Evolutionary conservation across 92 coral and sea anemone species (phyloP).

Genomic region (Isaurus tuberculatus): DNA sequence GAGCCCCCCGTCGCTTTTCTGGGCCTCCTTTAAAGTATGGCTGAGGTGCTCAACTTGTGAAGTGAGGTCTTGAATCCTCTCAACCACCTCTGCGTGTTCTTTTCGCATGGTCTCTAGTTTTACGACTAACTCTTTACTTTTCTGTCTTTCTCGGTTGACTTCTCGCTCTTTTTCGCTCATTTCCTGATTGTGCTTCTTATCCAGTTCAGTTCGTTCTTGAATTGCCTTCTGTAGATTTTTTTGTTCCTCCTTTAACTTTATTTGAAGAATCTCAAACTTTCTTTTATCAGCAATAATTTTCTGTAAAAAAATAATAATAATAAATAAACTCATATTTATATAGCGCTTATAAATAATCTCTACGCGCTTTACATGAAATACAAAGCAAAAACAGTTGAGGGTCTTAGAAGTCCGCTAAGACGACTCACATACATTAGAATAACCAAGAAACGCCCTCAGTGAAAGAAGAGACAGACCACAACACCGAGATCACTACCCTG

Average conservation of each 20-base stretch:
- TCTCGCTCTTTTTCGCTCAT: slow-evolving; percentile 28
- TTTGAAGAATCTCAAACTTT: slow-evolving; percentile 44
- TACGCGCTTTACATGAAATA: too few species aligned
- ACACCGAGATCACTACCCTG: too few species aligned
- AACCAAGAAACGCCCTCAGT: too few species aligned
- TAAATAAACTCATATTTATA: too few species aligned
- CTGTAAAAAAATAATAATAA: too few species aligned
- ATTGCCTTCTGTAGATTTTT: slow-evolving; percentile 26
- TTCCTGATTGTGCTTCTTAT: slow-evolving; percentile 30
- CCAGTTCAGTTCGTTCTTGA: slow-evolving; percentile 5
- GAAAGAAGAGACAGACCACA: too few species aligned
- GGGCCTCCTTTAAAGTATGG: neutral
- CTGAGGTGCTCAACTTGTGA: neutral
- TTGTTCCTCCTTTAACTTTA: slow-evolving; percentile 32
- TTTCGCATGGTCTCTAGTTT: neutral
- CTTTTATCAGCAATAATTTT: slow-evolving; percentile 16
- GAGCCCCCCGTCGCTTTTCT: neutral
- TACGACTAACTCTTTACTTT: slow-evolving; percentile 8
- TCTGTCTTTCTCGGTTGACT: slow-evolving; percentile 11
- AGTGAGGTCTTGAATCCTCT: slow-evolving; percentile 7
- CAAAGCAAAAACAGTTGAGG: too few species aligned
- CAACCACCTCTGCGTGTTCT: neutral
- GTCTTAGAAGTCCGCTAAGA: too few species aligned
- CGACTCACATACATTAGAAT: too few species aligned
- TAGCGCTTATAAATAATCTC: too few species aligned